Evolutionary conservation across 2,113 vertebrate species (phyloP).

Genomic region (Pluvianellus socialis): DNA sequence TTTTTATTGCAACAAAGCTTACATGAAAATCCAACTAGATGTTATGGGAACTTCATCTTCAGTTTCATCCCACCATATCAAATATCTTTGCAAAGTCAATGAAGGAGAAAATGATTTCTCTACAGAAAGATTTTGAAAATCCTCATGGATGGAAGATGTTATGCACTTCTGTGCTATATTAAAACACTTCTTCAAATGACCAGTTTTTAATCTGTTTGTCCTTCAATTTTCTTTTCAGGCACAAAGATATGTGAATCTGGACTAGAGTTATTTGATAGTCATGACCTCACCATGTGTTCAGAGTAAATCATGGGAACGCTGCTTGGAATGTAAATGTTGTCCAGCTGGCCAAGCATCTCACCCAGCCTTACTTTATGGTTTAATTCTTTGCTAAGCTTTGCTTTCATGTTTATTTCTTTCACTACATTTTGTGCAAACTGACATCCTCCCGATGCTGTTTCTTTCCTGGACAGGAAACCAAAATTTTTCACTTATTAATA

Average conservation of each 20-base stretch:
- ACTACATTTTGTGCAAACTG: neutral
- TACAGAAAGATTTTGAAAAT: constrained; percentile 18
- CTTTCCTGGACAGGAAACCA: neutral
- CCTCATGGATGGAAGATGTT: neutral
- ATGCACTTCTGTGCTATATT: neutral
- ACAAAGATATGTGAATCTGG: neutral
- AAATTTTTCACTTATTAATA: neutral
- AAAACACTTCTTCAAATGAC: neutral
- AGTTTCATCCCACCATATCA: constrained; percentile 4
- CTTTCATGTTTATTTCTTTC: neutral
- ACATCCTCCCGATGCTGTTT: neutral
- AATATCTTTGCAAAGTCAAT: constrained; percentile 8
- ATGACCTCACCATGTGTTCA: constrained; percentile 41
- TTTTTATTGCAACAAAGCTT: constrained; percentile 21
- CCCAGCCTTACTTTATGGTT: neutral
- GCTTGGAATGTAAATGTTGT: constrained; percentile 45
- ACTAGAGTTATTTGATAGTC: constrained; percentile 26
- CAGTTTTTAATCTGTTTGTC: neutral
- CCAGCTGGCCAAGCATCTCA: constrained; percentile 46
- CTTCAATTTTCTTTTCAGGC: neutral
- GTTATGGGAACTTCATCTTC: constrained; percentile 28
- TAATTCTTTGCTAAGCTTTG: constrained; percentile 3
- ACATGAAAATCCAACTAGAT: neutral
- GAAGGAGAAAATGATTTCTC: constrained; percentile 24
- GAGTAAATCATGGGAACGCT: constrained; percentile 37